Conservation (phyloP, 92 coral and sea anemone species). For the Paramuricea clavata region DNA sequence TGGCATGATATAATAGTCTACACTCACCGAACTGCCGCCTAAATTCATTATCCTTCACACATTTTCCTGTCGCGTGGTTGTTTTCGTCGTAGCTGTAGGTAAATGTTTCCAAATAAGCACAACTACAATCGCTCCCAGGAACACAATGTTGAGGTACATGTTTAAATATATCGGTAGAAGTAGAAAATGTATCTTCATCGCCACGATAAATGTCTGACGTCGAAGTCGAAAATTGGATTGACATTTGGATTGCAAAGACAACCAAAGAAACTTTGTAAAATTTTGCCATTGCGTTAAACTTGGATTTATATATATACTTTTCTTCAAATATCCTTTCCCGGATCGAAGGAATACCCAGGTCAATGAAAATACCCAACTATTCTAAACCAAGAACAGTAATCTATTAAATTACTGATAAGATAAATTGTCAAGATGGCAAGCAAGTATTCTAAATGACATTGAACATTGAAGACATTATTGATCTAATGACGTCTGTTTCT, state of each 20-base stretch:
- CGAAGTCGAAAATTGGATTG: not conserved
- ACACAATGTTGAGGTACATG: too few relatives aligned
- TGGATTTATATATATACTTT: not conserved
- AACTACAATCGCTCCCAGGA: not conserved
- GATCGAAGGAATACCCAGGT: not conserved
- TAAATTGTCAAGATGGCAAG: not conserved
- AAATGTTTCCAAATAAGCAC: not conserved
- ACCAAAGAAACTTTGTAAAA: not conserved
- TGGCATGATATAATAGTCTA: not conserved
- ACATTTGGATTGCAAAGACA: not conserved
- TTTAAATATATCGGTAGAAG: not conserved
- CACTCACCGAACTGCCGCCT: not conserved
- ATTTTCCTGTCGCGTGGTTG: not conserved
- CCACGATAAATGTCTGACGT: conserved; percentile 1
- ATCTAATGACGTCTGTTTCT: not conserved
- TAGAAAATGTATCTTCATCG: not conserved
- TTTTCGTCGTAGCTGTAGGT: not conserved
- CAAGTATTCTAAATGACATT: not conserved
- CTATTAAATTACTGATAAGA: too few relatives aligned
- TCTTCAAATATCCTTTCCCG: not conserved
- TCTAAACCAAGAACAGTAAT: not conserved
- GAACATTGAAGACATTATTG: not conserved
- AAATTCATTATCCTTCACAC: not conserved
- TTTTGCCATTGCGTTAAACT: not conserved
- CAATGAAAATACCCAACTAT: not conserved